A percentile compares a stretch with the other conserved stretches of the same genome.
These are phyloP conservation scores for Thymallus thymallus DNA, from an alignment of 2,113 vertebrate genomes.

Conservation along the genomic window DNA sequence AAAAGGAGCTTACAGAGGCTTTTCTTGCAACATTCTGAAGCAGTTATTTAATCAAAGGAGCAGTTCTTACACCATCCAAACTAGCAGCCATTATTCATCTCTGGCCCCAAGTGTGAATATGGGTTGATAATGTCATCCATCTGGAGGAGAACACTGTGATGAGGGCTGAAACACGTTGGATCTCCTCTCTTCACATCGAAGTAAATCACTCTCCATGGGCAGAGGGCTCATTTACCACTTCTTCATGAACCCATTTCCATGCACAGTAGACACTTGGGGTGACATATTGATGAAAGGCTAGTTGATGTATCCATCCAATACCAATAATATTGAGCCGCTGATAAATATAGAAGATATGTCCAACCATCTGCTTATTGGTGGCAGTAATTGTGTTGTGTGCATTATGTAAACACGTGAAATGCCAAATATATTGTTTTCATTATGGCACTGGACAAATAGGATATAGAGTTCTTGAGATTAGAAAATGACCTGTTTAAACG, in stretches of 20 bases:
- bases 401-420: no score
- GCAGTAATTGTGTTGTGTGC: background rate
- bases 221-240: background rate
- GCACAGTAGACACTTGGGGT: background rate
- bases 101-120: slow-evolving; percentile 65
- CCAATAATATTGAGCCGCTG: background rate
- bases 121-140: slow-evolving; percentile 70
- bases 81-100: slow-evolving; percentile 76
- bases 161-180: slow-evolving; percentile 29
- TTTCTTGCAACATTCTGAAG: slow-evolving; percentile 72
- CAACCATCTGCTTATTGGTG: no score
- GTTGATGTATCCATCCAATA: background rate
- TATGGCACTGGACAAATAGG: no score
- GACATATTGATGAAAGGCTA: background rate
- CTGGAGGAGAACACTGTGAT: slow-evolving; percentile 58
- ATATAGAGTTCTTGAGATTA: no score
- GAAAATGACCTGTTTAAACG: background rate
- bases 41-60: slow-evolving; percentile 80
- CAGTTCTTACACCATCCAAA: slow-evolving; percentile 74
- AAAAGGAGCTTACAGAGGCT: slow-evolving; percentile 83
- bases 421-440: no score
- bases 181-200: slow-evolving; percentile 33
- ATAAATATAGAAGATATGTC: background rate
- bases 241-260: background rate
- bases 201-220: slow-evolving; percentile 28